phyloP scores from a whole-genome alignment of 2,888 invertebrate species.

The Folsomia candida region DNA sequence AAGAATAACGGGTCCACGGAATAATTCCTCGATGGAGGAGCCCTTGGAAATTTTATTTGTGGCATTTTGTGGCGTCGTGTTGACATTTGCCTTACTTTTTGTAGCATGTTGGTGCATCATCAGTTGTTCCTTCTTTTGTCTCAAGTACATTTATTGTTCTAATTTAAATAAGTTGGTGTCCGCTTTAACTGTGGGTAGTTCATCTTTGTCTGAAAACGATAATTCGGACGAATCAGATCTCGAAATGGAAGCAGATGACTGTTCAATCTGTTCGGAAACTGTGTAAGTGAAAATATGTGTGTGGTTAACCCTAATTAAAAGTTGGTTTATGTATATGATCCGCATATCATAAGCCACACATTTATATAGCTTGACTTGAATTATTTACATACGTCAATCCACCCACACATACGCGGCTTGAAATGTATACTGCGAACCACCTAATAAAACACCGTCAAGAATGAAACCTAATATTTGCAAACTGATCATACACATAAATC shows the following conservation, averaged over 20 bases:
- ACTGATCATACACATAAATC: too few species aligned
- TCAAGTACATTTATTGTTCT: slow-evolving; percentile 30
- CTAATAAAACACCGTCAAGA: too few species aligned
- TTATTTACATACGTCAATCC: slow-evolving; percentile 4
- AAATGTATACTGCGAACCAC: not conserved
- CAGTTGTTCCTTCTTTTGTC: slow-evolving; percentile 32
- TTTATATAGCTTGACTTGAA: not conserved
- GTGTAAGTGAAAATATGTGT: not conserved
- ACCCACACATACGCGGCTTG: too few species aligned
- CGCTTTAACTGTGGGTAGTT: slow-evolving; percentile 23
- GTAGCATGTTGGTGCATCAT: slow-evolving; percentile 35
- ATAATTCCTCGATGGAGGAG: slow-evolving; percentile 24
- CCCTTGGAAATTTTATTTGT: slow-evolving; percentile 31
- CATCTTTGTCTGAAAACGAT: slow-evolving; percentile 14
- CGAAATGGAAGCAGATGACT: slow-evolving; percentile 18
- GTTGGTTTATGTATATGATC: slow-evolving; percentile 11
- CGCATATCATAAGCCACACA: not conserved
- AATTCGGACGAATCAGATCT: too few species aligned
- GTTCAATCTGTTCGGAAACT: slow-evolving; percentile 12
- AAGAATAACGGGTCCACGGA: not conserved
- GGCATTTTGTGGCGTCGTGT: slow-evolving; percentile 33
- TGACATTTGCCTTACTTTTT: slow-evolving; percentile 33
- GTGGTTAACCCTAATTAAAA: not conserved
- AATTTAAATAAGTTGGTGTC: slow-evolving; percentile 31
- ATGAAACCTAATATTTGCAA: too few species aligned